Evolutionary conservation across 2,113 vertebrate species (phyloP), one percentile per base, ranked within the genome.

Genomic region (Rutilus rutilus): DNA sequence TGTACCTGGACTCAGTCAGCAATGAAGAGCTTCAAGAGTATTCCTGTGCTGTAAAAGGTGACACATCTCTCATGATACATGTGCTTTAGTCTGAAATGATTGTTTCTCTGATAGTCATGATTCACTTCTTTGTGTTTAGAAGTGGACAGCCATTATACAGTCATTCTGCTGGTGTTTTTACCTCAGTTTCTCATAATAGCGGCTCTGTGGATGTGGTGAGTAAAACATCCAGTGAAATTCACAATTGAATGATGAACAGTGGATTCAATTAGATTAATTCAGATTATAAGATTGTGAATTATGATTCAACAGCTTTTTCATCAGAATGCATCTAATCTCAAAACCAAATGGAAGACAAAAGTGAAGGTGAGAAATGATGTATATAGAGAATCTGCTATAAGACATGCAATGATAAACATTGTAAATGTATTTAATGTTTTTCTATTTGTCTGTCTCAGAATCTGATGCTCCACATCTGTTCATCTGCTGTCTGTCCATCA

Each of bases 11-110:
- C 23, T 80, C 67, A 25, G 2, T 73, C 33, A 69, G 33, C 36
- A 10, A 4, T 9, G 67, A 59, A 47, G 50, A 71, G 52, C 42
- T 45, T n/a, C 47, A 52, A 3, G 10, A 86, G 10, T 81, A 73
- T 42, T 81, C 85, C 65, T 86, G 85, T 62, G 65, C 52, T 81
- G 50, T 64, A 60, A 21, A 5, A 74, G 78, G 52, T 59, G 59
- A 60, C 23, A 42, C 27, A 42, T 19, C 50, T 54, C 27, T 47
- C 25, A 17, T 45, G 39, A 52, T 52, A 17, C 15, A 17, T 52
- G 50, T 6, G 50, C 50, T 52, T 52, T 5, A 52, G 50, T 52
- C 1, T 52, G 14, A 52, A 12, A 17, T 52, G 47, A 50, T 15
- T 50, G 47, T 33, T 33, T 33, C 33, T 33, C 27, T 65, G 1